These are phyloP conservation scores for Philaenus spumarius DNA, from an alignment of 1,140 invertebrate species.

Conservation along the genomic window DNA sequence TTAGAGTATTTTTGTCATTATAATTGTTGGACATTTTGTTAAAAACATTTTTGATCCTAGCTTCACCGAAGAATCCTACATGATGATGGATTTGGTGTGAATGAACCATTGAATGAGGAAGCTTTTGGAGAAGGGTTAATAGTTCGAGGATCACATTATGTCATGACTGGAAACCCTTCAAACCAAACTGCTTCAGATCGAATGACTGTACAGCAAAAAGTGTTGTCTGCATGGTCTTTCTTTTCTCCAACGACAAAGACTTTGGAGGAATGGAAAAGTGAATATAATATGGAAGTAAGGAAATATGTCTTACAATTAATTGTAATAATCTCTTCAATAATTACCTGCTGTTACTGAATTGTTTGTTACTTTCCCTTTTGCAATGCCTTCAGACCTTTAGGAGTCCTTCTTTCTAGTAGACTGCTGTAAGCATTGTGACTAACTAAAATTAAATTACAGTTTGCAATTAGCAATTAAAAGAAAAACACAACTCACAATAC, in stretches of 20 bases:
- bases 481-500: no score
- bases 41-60: conserved; percentile 44
- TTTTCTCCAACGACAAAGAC: conserved; percentile 36
- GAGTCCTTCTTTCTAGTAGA: no score
- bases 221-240: conserved; percentile 42
- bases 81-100: conserved; percentile 91
- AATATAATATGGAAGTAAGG: conserved; percentile 42
- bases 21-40: no score
- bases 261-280: conserved; percentile 39
- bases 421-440: no score
- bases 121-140: conserved; percentile 73
- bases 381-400: no score
- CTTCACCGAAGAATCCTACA: conserved; percentile 75
- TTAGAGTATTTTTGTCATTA: no score
- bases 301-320: no score
- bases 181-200: conserved; percentile 29
- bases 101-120: conserved; percentile 85
- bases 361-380: no score
- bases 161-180: conserved; percentile 43
- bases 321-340: no score
- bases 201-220: conserved; percentile 35
- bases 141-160: conserved; percentile 66
- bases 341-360: no score
- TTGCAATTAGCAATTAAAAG: no score
- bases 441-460: no score